Base-by-base conservation (phyloP, 2,113 vertebrate species). In the Tautogolabrus adspersus region DNA sequence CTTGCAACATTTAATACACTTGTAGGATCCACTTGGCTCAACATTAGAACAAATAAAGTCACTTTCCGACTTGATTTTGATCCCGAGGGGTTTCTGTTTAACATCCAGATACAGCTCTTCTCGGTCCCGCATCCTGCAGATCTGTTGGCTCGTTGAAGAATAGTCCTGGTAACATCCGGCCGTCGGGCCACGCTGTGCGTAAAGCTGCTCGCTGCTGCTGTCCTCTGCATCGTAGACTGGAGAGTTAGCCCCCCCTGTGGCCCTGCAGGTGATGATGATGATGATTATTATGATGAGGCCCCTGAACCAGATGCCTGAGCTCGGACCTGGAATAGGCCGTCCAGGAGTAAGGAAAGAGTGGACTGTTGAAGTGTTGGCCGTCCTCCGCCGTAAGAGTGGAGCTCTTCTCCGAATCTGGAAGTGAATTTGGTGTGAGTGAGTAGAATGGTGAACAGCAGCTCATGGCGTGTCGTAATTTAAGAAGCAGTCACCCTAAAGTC, bases 1-100 rank as follows among this genome's bases (percentile, higher is more conserved):
- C 97, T 99, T 99, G 86, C 95, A 96, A 91, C 98, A 99, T 81
- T 98, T 99, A 73, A 98, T 90, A 87, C 98, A 99, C 83, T 97
- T 99, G 84, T 95, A 99, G 34, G 97, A 94, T 42, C 94, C 87
- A 57, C 89, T 95, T 47, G 96, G 86, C 21, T 97, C 93, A 37
- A 96, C 66, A 3, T 95, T 95, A 4, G 95, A 94, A 78, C 95
- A 96, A 67, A 96, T 90, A n/a, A 96, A 90, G 23, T 97, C 96
- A 0, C 95, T 94, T 72, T 98, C 96, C 65, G 96, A 79, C 90
- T 98, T 97, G 90, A 97, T 95, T 64, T 94, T 91, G 0, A 92
- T 63, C 0, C 86, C 90, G 72, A 95, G 94, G 51, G 93, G 90
- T 62, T 93, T 94, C 74, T 95, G 90, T 79, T 94, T 93, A 0